Conservation (phyloP, 2,888 invertebrate genomes). For the Andrena flavipes region DNA sequence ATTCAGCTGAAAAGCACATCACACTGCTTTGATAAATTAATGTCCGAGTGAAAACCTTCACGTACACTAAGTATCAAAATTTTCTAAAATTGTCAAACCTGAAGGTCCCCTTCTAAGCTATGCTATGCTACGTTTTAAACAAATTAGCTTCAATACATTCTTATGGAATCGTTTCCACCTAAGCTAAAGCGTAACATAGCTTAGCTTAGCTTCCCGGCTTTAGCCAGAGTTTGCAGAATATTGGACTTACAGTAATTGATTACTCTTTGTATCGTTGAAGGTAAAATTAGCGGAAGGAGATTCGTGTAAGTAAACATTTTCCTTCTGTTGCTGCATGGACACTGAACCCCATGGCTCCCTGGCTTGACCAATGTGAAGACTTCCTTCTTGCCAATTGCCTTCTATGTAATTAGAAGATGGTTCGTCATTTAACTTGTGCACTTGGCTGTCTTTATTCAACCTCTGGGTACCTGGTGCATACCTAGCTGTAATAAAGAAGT, state of each 20-base stretch:
- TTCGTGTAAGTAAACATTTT: slow-evolving; percentile 27
- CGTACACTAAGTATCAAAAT: too few relatives aligned
- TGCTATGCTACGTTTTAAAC: background rate
- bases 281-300: slow-evolving; percentile 46
- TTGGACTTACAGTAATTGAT: slow-evolving; percentile 42
- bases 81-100: too few relatives aligned
- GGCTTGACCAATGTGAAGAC: slow-evolving; percentile 72
- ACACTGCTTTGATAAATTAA: too few relatives aligned
- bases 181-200: too few relatives aligned
- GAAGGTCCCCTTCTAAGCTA: too few relatives aligned
- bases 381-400: slow-evolving; percentile 61
- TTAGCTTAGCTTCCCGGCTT: too few relatives aligned
- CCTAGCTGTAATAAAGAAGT: slow-evolving; percentile 43
- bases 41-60: too few relatives aligned
- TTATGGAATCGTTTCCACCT: too few relatives aligned
- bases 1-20: too few relatives aligned
- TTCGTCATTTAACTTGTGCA: slow-evolving; percentile 32
- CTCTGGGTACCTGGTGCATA: slow-evolving; percentile 36
- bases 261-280: slow-evolving; percentile 38
- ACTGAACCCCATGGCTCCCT: slow-evolving; percentile 74
- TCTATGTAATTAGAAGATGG: slow-evolving; percentile 27
- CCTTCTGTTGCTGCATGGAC: slow-evolving; percentile 42
- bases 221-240: background rate
- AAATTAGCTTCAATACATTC: too few relatives aligned
- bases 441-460: slow-evolving; percentile 33